Evolutionary conservation across 1,140 invertebrate genomes (phyloP), one percentile per base, ranked within the genome.

Genomic region (Drosophila sulfurigaster): DNA sequence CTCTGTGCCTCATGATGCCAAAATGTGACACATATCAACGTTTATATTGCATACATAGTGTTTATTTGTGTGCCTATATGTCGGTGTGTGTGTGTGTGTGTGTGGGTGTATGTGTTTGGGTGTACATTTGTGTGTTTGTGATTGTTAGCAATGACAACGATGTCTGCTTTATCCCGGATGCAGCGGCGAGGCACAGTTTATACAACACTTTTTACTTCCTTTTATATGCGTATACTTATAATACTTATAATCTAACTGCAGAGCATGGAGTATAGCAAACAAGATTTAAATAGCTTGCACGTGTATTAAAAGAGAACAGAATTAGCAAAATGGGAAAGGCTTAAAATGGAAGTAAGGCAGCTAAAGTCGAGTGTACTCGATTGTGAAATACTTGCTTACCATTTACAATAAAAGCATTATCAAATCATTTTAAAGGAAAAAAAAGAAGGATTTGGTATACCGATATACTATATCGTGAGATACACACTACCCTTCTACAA

Each of bases 1-100:
- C 20, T 25, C 20, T 0, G 28, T 56, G 65, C 13, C 54, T 64
- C 62, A 38, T 64, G 72, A 67, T 60, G 76, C 35, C 79, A 78
- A 74, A 88, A 77, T 82, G 83, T 78, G 83, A 88, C 83, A 88
- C 78, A 88, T 75, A 88, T 88, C 85, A 78, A 69, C 85, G 80
- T 88, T 82, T 89, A 88, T 83, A 78, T 82, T 72, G 80, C 45
- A 57, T 57, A 49, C 16, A 58, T 8, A 28, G 13, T 28, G n/a
- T 49, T 16, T 20, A n/a, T 35, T 16, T 5, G 1, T 46, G 35
- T 11, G 25, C 16, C 2, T 49, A 16, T 7, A 16, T 43, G 48
- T 28, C 32, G 13, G 20, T 25, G n/a, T 49, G 30, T 20, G 20
- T 20, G 20, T 25, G n/a, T 49, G 30, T 20, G 20, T 28, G 28